phyloP scores from a whole-genome alignment of 2,888 invertebrate species.

The Onchidella celtica region DNA sequence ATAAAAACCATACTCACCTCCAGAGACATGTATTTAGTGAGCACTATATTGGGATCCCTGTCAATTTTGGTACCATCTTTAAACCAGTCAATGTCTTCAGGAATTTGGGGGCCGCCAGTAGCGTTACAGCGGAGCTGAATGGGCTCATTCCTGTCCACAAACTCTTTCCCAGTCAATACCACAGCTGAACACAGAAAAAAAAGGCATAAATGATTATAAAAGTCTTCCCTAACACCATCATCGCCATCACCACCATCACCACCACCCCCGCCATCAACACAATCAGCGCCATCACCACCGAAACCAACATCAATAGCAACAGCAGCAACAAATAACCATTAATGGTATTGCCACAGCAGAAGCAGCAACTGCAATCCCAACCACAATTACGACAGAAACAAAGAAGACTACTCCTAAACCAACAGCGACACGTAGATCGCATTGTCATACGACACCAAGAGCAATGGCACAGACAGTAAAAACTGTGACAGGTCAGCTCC shows the following conservation, averaged over 20 bases:
- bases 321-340: not conserved
- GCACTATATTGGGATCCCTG: slow-evolving; percentile 44
- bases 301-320: not conserved
- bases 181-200: slow-evolving; percentile 23
- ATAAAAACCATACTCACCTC: slow-evolving; percentile 34
- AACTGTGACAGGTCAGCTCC: no score
- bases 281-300: not conserved
- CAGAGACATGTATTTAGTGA: slow-evolving; percentile 53
- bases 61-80: slow-evolving; percentile 55
- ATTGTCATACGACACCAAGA: no score
- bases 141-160: slow-evolving; percentile 52
- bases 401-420: no score
- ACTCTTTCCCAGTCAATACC: slow-evolving; percentile 52
- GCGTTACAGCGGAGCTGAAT: slow-evolving; percentile 58
- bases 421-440: no score
- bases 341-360: not conserved
- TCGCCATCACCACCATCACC: not conserved
- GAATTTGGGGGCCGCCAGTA: slow-evolving; percentile 55
- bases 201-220: no score
- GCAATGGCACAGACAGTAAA: no score
- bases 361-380: no score
- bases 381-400: no score
- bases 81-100: slow-evolving; percentile 62
- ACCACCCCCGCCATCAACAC: not conserved
- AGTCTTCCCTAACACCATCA: not conserved